Conservation (phyloP, 2,888 invertebrate genomes). For the Mesorhabditis spiculigera region DNA sequence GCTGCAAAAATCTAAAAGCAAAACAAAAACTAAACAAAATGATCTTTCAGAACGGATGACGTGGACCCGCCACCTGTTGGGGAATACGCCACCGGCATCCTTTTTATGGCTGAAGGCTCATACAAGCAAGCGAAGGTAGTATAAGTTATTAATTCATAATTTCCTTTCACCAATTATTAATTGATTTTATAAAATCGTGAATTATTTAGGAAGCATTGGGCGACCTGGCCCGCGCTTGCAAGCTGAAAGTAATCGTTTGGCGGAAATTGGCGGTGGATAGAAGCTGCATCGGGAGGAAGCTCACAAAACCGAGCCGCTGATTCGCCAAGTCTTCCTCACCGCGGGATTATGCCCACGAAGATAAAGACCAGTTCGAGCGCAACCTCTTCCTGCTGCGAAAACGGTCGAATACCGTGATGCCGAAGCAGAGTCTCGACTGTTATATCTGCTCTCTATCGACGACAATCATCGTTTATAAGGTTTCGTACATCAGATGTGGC, state of each 20-base stretch:
- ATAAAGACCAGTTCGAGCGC: conserved; percentile 61
- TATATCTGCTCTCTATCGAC: conserved; percentile 92
- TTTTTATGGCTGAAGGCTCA: conserved; percentile 75
- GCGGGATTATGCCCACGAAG: conserved; percentile 68
- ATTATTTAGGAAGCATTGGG: conserved; percentile 69
- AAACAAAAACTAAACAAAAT: background rate
- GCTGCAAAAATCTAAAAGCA: background rate
- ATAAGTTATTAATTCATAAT: background rate
- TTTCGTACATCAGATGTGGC: conserved; percentile 26
- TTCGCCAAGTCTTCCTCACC: conserved; percentile 75
- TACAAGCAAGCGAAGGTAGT: conserved; percentile 55
- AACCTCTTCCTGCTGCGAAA: conserved; percentile 89
- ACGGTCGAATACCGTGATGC: conserved; percentile 82
- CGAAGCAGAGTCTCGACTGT: conserved; percentile 79
- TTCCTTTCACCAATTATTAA: background rate
- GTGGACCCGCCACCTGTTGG: conserved; percentile 81
- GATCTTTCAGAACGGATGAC: conserved; percentile 37
- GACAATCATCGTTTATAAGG: conserved; percentile 87
- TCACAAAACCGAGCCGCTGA: conserved; percentile 86
- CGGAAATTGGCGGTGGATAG: conserved; percentile 85
- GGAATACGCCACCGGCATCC: conserved; percentile 90
- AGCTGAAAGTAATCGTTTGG: conserved; percentile 83
- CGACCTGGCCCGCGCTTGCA: conserved; percentile 76
- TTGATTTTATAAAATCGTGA: conserved; percentile 64
- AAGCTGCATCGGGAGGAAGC: conserved; percentile 85